Base-by-base conservation (phyloP, 2,797 vertebrate genomes). In the Bradypodion ventrale region DNA sequence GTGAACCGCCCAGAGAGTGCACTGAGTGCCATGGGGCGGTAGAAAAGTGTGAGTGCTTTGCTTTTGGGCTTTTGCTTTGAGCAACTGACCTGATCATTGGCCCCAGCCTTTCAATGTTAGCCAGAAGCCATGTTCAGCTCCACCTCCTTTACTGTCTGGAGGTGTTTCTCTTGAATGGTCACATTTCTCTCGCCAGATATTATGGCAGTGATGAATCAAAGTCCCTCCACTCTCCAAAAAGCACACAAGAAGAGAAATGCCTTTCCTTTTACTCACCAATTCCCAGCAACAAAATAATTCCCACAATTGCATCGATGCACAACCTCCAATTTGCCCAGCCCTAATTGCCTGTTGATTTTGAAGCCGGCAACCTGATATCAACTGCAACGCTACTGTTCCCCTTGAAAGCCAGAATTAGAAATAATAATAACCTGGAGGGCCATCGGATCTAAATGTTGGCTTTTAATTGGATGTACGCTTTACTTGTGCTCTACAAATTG, bases 91-190 rank as follows among this genome's bases (percentile, higher is more conserved):
- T 35, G 21, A 23, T 35, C 4, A 23, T 60, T 59, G 6, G 10
- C 23, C 32, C 27, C 80, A 78, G 0, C 1, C 2, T 86, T 78
- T 83, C 32, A 74, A 62, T 42, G 7, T 42, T 78, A n/a, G n/a
- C n/a, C n/a, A n/a, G n/a, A n/a, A 88, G 63, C 84, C 84, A 83
- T 78, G 83, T 91, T 82, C 91, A 89, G 59, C 73, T 21, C 73
- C 77, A 82, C 40, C 59, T 89, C 89, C 84, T n/a, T 92, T 90
- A 90, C 59, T 80, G 62, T 78, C 70, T 80, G 85, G 78, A 0
- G 2, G 62, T 23, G 4, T 56, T 56, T 66, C 1, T 86, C 56
- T 69, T 29, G 32, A 78, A 23, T 29, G 60, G 56, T 78, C 87
- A 78, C 32, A 83, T 80, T 56, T 56, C 80, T 60, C 70, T 80